phyloP scores from a whole-genome alignment of 2,888 invertebrate genomes.

The Epistrophe grossulariae region DNA sequence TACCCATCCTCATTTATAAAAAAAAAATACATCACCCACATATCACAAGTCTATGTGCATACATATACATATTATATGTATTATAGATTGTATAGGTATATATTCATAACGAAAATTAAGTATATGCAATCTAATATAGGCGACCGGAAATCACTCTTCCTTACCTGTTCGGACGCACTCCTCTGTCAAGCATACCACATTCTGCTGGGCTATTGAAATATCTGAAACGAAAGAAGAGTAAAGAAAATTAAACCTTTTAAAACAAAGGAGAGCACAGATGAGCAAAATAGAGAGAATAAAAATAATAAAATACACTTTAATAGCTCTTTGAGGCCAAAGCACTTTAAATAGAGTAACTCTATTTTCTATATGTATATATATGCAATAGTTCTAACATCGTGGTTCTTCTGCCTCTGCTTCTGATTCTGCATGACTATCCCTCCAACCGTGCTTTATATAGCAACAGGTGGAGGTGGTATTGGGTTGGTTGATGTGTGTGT shows the following conservation, averaged over 20 bases:
- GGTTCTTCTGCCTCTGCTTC: not conserved
- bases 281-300: slow-evolving; percentile 27
- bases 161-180: slow-evolving; percentile 87
- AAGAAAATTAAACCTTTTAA: slow-evolving; percentile 51
- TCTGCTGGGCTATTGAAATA: slow-evolving; percentile 77
- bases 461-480: slow-evolving; percentile 25
- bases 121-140: slow-evolving; percentile 61
- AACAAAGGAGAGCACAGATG: slow-evolving; percentile 27
- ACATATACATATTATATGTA: not conserved
- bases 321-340: slow-evolving; percentile 73
- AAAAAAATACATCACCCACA: not conserved
- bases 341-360: slow-evolving; percentile 65
- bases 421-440: not conserved
- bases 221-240: slow-evolving; percentile 76
- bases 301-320: slow-evolving; percentile 62
- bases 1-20: not conserved
- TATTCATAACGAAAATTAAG: slow-evolving; percentile 49
- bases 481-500: slow-evolving; percentile 21
- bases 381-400: not conserved
- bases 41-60: not conserved
- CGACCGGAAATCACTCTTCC: slow-evolving; percentile 76
- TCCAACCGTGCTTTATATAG: slow-evolving; percentile 16
- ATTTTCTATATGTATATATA: not conserved
- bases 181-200: slow-evolving; percentile 85
- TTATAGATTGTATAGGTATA: not conserved